Conservation (phyloP, 2,888 invertebrate genomes). For the Tetramorium bicarinatum region DNA sequence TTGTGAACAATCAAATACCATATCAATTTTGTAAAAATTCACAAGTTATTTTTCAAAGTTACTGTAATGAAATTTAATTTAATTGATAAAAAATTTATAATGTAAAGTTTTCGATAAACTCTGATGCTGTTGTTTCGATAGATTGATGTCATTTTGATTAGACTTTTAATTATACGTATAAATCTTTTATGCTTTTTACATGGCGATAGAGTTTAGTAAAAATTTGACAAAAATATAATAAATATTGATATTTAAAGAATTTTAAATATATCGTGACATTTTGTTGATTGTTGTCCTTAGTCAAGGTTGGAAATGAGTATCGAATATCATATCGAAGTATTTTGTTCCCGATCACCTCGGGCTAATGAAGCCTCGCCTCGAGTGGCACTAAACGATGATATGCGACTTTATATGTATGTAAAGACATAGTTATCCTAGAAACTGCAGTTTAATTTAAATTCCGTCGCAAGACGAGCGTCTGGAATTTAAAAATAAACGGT, state of each 20-base stretch:
- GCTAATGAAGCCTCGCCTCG: conserved; percentile 22
- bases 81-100: neutral
- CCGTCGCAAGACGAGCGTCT: conserved; percentile 3
- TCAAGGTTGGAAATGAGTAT: conserved; percentile 2
- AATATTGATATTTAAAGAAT: conserved; percentile 13
- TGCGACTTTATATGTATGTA: conserved; percentile 24
- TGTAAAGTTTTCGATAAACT: neutral
- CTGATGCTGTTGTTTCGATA: neutral
- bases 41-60: too few relatives aligned
- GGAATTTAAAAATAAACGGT: conserved; percentile 44
- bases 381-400: conserved; percentile 19
- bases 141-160: neutral
- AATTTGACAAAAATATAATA: conserved; percentile 2
- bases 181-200: neutral
- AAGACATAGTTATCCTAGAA: conserved; percentile 29
- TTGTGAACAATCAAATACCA: too few relatives aligned
- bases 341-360: conserved; percentile 28
- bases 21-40: too few relatives aligned
- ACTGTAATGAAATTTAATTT: neutral
- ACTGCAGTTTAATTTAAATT: conserved; percentile 55
- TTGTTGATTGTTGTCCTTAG: conserved; percentile 17
- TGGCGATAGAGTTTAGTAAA: neutral
- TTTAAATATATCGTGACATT: neutral
- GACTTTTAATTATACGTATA: neutral
- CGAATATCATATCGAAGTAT: conserved; percentile 5